A percentile compares a stretch with the other conserved stretches of the same genome.
Conservation (phyloP, 2,113 vertebrate genomes). For the Tragelaphus scriptus region DNA sequence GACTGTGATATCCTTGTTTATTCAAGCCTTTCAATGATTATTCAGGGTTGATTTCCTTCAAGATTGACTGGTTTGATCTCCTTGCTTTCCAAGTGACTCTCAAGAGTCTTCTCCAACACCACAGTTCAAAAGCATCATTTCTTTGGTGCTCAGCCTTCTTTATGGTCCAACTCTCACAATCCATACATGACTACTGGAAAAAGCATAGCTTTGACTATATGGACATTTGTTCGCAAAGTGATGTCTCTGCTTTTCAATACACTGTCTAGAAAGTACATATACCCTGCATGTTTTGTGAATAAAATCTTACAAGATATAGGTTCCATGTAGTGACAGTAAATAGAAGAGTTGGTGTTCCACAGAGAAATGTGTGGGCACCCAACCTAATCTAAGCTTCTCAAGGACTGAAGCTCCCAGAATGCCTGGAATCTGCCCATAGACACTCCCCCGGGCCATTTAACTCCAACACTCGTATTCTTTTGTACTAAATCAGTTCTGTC, state of each 20-base stretch:
- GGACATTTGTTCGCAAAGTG: not conserved
- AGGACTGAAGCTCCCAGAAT: not conserved
- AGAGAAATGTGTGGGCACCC: not conserved
- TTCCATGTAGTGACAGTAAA: not conserved
- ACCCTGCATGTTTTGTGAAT: not conserved
- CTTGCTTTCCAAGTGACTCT: not conserved
- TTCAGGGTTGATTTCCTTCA: not conserved
- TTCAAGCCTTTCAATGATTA: not conserved
- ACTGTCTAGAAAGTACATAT: not conserved
- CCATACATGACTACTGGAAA: not conserved
- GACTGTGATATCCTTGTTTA: not conserved
- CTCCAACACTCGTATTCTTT: not conserved
- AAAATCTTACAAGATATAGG: not conserved
- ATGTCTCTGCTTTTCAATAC: not conserved
- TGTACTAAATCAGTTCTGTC: not conserved
- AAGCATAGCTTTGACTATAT: not conserved
- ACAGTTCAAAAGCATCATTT: not conserved
- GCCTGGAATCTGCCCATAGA: not conserved
- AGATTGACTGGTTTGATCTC: not conserved
- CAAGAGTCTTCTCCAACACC: not conserved
- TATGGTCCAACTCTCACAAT: not conserved
- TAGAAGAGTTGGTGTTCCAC: not conserved
- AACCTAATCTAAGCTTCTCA: not conserved
- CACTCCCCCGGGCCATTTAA: not conserved
- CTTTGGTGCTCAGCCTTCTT: not conserved